Percentiles rank a stretch among this genome's conserved stretches.
Conservation (phyloP, 2,888 invertebrate species). For the Erpobdella octoculata region DNA sequence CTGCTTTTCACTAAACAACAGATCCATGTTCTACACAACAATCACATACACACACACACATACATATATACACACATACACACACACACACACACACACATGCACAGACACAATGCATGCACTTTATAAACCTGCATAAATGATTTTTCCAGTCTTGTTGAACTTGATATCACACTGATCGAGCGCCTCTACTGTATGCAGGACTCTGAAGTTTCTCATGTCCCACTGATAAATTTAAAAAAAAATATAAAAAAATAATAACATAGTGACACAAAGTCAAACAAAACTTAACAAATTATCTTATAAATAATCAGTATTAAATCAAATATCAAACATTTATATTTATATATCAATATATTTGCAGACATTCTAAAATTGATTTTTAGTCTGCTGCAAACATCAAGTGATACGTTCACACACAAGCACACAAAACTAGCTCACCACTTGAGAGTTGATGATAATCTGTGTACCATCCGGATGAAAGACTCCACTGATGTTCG, state of each 20-base stretch:
- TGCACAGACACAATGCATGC: too few species aligned
- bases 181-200: constrained; percentile 84
- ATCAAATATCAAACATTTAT: not conserved
- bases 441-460: constrained; percentile 87
- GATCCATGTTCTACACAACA: not conserved
- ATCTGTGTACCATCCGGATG: constrained; percentile 92
- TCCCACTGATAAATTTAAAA: constrained; percentile 84
- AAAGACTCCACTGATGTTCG: constrained; percentile 85
- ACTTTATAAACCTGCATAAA: constrained; percentile 66
- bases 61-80: not conserved
- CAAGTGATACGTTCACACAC: not conserved
- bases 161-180: constrained; percentile 84
- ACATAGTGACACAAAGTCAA: too few species aligned
- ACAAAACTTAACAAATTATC: too few species aligned
- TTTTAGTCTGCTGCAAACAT: not conserved
- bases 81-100: not conserved
- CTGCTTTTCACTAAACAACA: not conserved
- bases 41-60: not conserved
- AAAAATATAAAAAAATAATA: too few species aligned
- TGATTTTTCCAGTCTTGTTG: constrained; percentile 73
- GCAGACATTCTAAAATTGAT: not conserved
- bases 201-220: constrained; percentile 79
- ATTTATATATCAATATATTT: not conserved
- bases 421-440: constrained; percentile 45
- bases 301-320: not conserved